A percentile compares a stretch with the other conserved stretches of the same genome.
Evolutionary conservation across 2,797 vertebrate genomes (phyloP).

Genomic region (Takifugu ocellatus): DNA sequence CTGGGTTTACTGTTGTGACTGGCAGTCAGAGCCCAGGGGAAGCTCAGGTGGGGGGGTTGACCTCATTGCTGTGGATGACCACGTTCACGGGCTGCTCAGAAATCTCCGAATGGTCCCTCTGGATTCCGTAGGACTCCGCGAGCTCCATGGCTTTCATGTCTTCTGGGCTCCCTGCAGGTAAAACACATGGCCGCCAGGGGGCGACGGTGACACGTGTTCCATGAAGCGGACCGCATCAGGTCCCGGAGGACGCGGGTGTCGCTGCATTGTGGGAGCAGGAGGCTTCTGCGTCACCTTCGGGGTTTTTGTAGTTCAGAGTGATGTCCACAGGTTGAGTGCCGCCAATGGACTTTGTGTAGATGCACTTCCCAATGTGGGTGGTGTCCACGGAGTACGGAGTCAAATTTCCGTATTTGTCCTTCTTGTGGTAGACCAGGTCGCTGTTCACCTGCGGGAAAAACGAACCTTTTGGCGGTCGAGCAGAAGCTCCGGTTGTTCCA

Average conservation of each 20-base stretch:
- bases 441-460: constrained; percentile 81
- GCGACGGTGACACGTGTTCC: background rate
- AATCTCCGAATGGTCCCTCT: background rate
- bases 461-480: too few relatives aligned
- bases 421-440: constrained; percentile 76
- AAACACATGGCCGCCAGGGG: background rate
- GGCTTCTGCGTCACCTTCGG: constrained; percentile 69
- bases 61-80: background rate
- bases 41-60: background rate
- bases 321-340: constrained; percentile 58
- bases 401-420: constrained; percentile 71
- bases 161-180: background rate
- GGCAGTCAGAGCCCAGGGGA: background rate
- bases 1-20: background rate
- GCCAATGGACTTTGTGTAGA: constrained; percentile 80
- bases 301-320: constrained; percentile 83
- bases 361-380: constrained; percentile 67
- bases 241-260: background rate
- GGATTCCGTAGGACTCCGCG: background rate
- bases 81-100: background rate
- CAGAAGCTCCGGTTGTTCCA: too few relatives aligned
- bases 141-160: background rate
- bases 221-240: too few relatives aligned
- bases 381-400: constrained; percentile 65
- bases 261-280: background rate